Evolutionary conservation across 2,888 invertebrate species (phyloP).

Genomic region (Eristalinus aeneus): DNA sequence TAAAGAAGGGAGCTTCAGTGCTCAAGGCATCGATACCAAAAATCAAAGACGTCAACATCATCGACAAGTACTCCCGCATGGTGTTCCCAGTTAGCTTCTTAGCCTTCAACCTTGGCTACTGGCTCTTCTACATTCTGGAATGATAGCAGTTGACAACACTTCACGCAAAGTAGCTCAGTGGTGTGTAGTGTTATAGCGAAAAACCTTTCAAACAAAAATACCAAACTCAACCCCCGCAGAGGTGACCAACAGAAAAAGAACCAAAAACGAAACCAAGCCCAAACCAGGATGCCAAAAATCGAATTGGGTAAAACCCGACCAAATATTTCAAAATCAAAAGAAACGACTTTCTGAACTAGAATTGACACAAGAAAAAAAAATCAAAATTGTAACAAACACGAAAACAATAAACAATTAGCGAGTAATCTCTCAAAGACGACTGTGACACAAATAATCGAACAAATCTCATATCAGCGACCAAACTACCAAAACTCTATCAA

Average conservation of each 20-base stretch:
- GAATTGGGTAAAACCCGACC: constrained; percentile 31
- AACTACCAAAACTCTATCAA: background rate
- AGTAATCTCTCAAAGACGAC: background rate
- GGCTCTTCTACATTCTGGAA: constrained; percentile 94
- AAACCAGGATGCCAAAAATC: background rate
- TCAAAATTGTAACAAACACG: background rate
- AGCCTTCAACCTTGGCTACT: constrained; percentile 96
- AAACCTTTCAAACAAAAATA: constrained; percentile 46
- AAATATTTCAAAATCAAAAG: constrained; percentile 11
- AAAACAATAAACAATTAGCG: background rate
- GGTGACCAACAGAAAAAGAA: constrained; percentile 11
- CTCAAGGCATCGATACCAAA: constrained; percentile 95
- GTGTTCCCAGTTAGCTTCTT: constrained; percentile 97
- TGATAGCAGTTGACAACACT: constrained; percentile 78
- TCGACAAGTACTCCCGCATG: constrained; percentile 98
- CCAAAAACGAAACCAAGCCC: constrained; percentile 37
- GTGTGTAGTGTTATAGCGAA: constrained; percentile 73
- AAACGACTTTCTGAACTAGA: constrained; percentile 11
- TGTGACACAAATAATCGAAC: constrained; percentile 21
- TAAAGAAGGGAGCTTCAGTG: constrained; percentile 92
- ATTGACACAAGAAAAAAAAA: constrained; percentile 6
- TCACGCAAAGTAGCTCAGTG: constrained; percentile 74
- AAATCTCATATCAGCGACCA: background rate
- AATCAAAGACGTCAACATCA: constrained; percentile 98
- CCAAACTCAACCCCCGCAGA: constrained; percentile 28